Evolutionary conservation across 2,113 vertebrate genomes (phyloP).

Genomic region (Tenrec ecaudatus): DNA sequence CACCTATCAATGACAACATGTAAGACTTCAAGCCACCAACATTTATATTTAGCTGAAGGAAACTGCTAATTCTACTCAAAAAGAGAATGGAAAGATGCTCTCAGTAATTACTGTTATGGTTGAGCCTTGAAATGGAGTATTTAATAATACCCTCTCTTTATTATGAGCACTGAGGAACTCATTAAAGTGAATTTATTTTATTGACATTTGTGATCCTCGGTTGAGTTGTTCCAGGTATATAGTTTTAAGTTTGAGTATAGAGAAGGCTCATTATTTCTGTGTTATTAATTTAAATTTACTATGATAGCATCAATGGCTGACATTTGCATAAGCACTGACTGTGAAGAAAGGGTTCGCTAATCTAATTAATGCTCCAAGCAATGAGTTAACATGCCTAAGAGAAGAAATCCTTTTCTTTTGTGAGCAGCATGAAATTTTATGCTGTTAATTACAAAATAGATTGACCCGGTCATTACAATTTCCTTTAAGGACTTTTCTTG

Average conservation of each 20-base stretch:
- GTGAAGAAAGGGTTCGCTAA: slow-evolving; percentile 36
- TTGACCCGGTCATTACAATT: slow-evolving; percentile 46
- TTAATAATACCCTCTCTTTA: neutral
- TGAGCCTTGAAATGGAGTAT: neutral
- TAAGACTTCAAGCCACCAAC: neutral
- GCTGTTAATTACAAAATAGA: slow-evolving; percentile 46
- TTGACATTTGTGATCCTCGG: neutral
- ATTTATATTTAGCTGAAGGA: slow-evolving; percentile 40
- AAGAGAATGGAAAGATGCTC: neutral
- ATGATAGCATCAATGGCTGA: slow-evolving; percentile 16
- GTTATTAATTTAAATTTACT: slow-evolving; percentile 17
- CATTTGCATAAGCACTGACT: neutral
- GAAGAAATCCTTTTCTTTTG: slow-evolving; percentile 37
- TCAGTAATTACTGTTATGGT: neutral
- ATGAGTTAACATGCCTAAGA: neutral
- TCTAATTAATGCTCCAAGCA: slow-evolving; percentile 13
- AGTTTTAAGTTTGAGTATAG: slow-evolving; percentile 7
- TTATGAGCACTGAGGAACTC: slow-evolving; percentile 12
- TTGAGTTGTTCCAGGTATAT: neutral
- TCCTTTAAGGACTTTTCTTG: slow-evolving; percentile 35
- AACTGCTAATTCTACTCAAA: neutral
- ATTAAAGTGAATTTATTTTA: slow-evolving; percentile 52
- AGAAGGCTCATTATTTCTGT: slow-evolving; percentile 51
- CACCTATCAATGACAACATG: too few relatives aligned
- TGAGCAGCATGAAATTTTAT: slow-evolving; percentile 22